Base-by-base conservation (phyloP, 37 sponge, comb jelly and placozoan genomes). In the Tethya wilhelma region DNA sequence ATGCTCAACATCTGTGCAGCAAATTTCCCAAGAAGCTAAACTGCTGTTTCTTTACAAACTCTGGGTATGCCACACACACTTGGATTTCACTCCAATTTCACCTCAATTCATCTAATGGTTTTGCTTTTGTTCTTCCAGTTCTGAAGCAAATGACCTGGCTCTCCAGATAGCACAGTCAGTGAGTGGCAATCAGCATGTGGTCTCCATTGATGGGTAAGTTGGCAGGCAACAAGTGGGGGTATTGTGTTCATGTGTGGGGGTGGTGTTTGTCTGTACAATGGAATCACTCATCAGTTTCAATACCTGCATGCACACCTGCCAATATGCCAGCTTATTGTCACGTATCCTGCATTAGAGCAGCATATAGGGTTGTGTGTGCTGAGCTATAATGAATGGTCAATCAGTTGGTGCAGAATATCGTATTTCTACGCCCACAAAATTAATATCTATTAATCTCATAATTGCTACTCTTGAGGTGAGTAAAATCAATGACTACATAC, bases 111-210 rank as follows among this genome's bases (percentile, higher is more conserved):
- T 49, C 53, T 19, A 49, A 49, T 49, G 53, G 9, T 49, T 49
- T 9, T 49, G 14, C 14, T 49, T 14, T 49, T 9, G 53, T 63
- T 23, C 34, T 1, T 73, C 19, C 44, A 95, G 96, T 57, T 89
- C 96, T 56, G 96, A 95, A 56, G 96, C 96, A 5, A 95, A 92
- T 28, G 93, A 92, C 42, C 65, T 95, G 37, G 93, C 96, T 19
- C 72, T 95, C 58, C 83, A 80, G 66, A 88, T 95, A 43, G 94
- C 93, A n/a, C 63, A 83, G 46, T 66, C 44, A 2, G 73, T 77
- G 64, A 82, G 87, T n/a, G 78, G 80, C 0, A 63, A 56, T 0
- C 44, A 74, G 12, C 90, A 89, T 30, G 44, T 86, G 72, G 83
- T 95, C 14, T 56, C 78, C 26, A 23, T 95, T 23, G 68, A 81